Evolutionary conservation across 2,888 invertebrate genomes (phyloP).

Genomic region (Drosophila fungiperda): DNA sequence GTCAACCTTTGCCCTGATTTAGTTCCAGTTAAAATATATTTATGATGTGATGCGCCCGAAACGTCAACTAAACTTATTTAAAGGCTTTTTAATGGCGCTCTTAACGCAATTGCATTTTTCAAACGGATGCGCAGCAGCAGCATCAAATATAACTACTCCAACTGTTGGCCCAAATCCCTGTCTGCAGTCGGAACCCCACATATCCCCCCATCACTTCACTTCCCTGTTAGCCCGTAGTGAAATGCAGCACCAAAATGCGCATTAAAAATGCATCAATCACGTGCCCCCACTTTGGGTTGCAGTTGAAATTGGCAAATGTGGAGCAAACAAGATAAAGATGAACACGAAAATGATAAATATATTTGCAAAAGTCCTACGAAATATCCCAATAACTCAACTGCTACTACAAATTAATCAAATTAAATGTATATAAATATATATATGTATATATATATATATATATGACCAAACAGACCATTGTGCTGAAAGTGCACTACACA

Average conservation of each 20-base stretch:
- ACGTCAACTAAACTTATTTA: slow-evolving; percentile 51
- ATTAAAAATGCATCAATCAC: slow-evolving; percentile 83
- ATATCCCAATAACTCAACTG: slow-evolving; percentile 31
- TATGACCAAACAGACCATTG: slow-evolving; percentile 7
- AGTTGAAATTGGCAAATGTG: slow-evolving; percentile 38
- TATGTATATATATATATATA: no score
- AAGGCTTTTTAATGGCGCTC: slow-evolving; percentile 33
- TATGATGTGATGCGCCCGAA: slow-evolving; percentile 39
- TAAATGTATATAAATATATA: slow-evolving; percentile 28
- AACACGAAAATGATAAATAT: slow-evolving; percentile 64
- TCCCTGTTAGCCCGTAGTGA: slow-evolving; percentile 13
- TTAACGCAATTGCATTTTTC: slow-evolving; percentile 46
- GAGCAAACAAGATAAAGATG: slow-evolving; percentile 57
- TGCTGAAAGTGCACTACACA: not conserved
- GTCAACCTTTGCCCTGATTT: slow-evolving; percentile 58
- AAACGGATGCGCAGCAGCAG: slow-evolving; percentile 30
- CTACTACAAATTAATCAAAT: slow-evolving; percentile 65
- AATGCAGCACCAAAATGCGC: slow-evolving; percentile 58
- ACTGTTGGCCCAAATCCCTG: slow-evolving; percentile 2
- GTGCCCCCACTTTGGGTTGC: slow-evolving; percentile 43
- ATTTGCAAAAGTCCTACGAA: slow-evolving; percentile 45
- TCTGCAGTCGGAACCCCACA: not conserved
- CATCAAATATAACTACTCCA: not conserved
- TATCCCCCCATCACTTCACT: no score
- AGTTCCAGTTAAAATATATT: slow-evolving; percentile 40